Conservation (phyloP, 37 sponge, comb jelly and placozoan genomes). For the Agelas oroides region DNA sequence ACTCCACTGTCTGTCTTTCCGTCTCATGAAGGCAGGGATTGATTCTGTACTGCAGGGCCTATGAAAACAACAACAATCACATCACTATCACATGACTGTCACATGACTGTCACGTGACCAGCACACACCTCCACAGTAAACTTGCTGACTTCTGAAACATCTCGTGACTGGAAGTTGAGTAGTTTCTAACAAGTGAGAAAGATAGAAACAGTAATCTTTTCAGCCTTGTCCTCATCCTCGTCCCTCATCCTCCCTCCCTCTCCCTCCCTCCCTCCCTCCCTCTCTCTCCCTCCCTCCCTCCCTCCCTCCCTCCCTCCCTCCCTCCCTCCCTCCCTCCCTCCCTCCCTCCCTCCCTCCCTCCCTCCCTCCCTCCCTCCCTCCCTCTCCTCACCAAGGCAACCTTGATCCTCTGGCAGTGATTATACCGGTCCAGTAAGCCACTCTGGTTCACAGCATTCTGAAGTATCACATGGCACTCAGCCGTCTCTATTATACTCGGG, state of each 20-base stretch:
- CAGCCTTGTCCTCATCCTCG: background rate
- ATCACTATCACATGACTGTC: no score
- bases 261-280: background rate
- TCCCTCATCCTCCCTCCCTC: background rate
- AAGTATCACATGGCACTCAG: constrained; percentile 43
- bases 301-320: constrained; percentile 2
- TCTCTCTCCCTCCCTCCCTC: background rate
- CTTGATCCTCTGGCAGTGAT: constrained; percentile 6
- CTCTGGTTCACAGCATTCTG: constrained; percentile 43
- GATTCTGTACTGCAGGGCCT: constrained; percentile 70
- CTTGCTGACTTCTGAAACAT: constrained; percentile 46
- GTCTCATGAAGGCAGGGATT: constrained; percentile 76
- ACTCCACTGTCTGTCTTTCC: constrained; percentile 74
- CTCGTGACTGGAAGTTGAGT: constrained; percentile 36
- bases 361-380: no score
- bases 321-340: no score
- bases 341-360: background rate
- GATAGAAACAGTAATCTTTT: background rate
- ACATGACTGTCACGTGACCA: no score
- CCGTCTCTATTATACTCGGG: constrained; percentile 43
- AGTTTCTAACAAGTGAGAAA: constrained; percentile 56
- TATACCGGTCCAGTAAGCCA: constrained; percentile 37
- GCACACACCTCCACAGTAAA: constrained; percentile 45
- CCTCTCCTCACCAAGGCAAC: background rate
- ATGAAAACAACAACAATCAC: background rate